Conservation (phyloP, 2,888 invertebrate genomes). For the Tetramorium bicarinatum region DNA sequence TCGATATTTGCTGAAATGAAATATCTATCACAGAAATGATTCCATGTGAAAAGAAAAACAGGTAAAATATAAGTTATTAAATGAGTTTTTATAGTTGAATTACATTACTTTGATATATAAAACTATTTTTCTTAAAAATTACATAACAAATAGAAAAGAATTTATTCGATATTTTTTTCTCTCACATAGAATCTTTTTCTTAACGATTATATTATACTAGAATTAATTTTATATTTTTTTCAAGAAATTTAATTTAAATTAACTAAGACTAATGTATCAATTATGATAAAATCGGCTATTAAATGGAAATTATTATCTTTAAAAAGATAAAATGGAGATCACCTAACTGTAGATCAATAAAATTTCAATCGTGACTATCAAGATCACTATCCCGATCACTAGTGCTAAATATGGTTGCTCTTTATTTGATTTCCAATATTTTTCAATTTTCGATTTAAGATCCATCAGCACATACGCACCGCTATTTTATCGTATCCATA, state of each 20-base stretch:
- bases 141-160: neutral
- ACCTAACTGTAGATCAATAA: constrained; percentile 45
- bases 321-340: constrained; percentile 22
- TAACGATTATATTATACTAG: neutral
- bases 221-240: neutral
- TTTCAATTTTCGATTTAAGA: neutral
- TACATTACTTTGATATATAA: neutral
- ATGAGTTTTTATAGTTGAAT: neutral
- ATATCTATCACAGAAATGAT: neutral
- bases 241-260: neutral
- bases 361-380: neutral
- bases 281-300: neutral
- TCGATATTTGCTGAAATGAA: neutral
- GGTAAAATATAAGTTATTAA: neutral
- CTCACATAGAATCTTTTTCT: neutral
- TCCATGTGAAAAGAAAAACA: neutral
- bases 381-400: neutral
- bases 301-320: neutral
- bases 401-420: neutral
- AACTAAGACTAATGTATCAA: neutral
- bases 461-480: neutral
- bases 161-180: neutral
- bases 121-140: neutral
- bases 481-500: neutral
- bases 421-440: constrained; percentile 16